A percentile compares a stretch with the other conserved stretches of the same genome.
phyloP scores from a whole-genome alignment of 2,113 vertebrate genomes.

The Cercocebus atys region DNA sequence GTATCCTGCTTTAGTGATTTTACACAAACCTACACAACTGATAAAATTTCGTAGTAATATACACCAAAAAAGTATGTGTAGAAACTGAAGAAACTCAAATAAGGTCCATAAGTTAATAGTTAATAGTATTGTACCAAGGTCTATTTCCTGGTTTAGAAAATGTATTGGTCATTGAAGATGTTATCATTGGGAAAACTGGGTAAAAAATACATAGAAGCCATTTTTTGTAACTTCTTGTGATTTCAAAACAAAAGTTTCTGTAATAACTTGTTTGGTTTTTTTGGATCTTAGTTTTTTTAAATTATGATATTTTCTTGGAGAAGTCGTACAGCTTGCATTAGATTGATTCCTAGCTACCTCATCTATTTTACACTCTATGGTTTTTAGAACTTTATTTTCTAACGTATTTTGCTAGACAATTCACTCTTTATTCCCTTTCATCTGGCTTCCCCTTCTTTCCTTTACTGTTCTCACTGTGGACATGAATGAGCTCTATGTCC shows the following conservation, averaged over 20 bases:
- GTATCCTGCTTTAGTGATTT: not conserved
- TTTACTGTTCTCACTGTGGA: not conserved
- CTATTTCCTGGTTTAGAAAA: not conserved
- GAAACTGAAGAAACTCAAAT: not conserved
- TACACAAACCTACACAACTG: not conserved
- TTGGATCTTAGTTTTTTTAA: not conserved
- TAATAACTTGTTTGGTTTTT: not conserved
- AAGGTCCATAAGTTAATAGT: not conserved
- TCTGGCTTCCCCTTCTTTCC: not conserved
- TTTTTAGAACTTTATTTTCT: not conserved
- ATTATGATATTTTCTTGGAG: not conserved
- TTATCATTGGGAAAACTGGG: not conserved
- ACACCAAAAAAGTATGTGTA: not conserved
- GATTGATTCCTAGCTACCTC: not conserved
- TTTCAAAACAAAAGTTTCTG: not conserved
- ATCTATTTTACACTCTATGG: not conserved
- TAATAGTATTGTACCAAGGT: not conserved
- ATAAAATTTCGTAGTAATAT: not conserved
- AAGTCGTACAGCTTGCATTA: not conserved
- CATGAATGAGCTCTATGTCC: not conserved
- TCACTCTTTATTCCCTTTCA: not conserved
- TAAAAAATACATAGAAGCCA: not conserved
- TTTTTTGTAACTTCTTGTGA: not conserved
- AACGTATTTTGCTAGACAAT: not conserved
- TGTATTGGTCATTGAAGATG: not conserved